These are phyloP conservation scores for Prochilodus magdalenae DNA, from an alignment of 2,113 vertebrate genomes.

Conservation along the genomic window DNA sequence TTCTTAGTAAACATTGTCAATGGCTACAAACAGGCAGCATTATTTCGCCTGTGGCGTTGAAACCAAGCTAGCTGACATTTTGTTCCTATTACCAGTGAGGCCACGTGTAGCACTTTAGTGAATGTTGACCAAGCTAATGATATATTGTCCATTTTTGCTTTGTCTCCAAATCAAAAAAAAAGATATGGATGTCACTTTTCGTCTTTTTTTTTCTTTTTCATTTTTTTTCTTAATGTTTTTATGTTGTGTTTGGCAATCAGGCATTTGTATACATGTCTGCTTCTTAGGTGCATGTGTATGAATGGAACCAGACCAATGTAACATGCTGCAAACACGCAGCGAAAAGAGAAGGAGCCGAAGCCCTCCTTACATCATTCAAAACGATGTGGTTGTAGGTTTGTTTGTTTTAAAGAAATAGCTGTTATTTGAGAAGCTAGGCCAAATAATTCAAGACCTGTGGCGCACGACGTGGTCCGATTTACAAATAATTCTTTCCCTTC, in stretches of 20 bases:
- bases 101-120: constrained; percentile 55
- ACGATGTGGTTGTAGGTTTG: too few species aligned
- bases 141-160: constrained; percentile 22
- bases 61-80: not conserved
- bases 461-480: constrained; percentile 5
- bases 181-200: constrained; percentile 2
- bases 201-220: not conserved
- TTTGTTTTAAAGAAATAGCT: not conserved
- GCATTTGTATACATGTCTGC: not conserved
- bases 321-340: not conserved
- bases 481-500: too few species aligned
- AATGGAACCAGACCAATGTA: not conserved
- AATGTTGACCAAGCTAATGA: constrained; percentile 47
- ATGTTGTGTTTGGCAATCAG: constrained; percentile 34
- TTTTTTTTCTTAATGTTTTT: not conserved
- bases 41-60: not conserved
- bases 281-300: constrained; percentile 17
- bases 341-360: not conserved
- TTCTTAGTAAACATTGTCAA: not conserved
- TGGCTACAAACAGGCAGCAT: not conserved
- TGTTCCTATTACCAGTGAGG: constrained; percentile 45
- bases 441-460: not conserved
- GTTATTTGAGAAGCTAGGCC: not conserved
- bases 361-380: not conserved
- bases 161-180: constrained; percentile 1